phyloP scores from a whole-genome alignment of 1,140 invertebrate species.

The Drosophila simulans region DNA sequence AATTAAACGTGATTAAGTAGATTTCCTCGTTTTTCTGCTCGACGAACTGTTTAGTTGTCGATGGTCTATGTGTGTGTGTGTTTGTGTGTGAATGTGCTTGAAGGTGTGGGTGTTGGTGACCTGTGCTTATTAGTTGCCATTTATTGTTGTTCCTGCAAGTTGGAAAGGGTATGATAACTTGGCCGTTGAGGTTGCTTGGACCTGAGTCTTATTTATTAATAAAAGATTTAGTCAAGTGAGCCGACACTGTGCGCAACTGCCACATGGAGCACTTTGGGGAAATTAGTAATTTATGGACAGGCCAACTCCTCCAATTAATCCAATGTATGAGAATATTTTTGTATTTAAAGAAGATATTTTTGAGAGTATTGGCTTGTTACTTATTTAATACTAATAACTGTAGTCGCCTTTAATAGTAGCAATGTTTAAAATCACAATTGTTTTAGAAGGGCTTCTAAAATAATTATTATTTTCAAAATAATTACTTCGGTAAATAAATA shows the following conservation, averaged over 20 bases:
- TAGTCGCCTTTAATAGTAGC: no score
- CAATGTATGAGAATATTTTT: no score
- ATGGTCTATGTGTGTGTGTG: constrained; percentile 34
- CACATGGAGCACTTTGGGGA: background rate
- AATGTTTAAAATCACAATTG: no score
- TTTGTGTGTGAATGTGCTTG: background rate
- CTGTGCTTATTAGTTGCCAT: constrained; percentile 63
- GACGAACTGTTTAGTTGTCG: constrained; percentile 79
- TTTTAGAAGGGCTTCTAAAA: no score
- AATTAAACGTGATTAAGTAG: constrained; percentile 84
- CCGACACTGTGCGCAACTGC: background rate
- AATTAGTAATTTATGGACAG: background rate
- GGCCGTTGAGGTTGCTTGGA: background rate
- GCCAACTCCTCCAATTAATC: background rate
- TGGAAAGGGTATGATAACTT: constrained; percentile 31
- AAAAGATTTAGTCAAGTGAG: background rate
- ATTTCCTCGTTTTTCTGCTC: constrained; percentile 81
- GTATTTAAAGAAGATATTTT: no score
- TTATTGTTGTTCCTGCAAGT: constrained; percentile 52
- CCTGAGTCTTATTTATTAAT: constrained; percentile 5
- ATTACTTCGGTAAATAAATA: no score
- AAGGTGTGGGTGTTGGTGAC: constrained; percentile 29
- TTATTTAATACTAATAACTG: no score
- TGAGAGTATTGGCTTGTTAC: no score
- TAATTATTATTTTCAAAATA: no score